phyloP scores from a whole-genome alignment of 2,888 invertebrate genomes.

The Aproaerema taeniolella region DNA sequence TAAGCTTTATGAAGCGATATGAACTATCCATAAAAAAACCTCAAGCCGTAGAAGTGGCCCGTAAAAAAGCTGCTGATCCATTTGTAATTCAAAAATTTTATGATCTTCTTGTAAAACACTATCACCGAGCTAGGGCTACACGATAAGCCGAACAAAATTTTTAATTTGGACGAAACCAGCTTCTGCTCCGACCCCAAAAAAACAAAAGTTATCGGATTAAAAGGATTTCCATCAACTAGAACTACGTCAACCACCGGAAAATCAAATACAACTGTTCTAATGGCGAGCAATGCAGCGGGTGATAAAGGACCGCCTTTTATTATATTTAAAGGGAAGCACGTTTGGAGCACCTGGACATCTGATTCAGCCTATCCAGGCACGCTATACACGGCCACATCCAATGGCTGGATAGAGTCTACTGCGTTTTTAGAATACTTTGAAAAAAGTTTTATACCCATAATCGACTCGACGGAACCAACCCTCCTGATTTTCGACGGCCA shows the following conservation, averaged over 20 bases:
- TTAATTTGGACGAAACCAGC: conserved; percentile 1
- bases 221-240: not conserved
- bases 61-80: not conserved
- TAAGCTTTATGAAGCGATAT: conserved; percentile 28
- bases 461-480: not conserved
- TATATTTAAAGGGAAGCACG: not conserved
- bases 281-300: not conserved
- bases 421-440: not conserved
- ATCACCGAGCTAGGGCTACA: not conserved
- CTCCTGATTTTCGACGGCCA: not conserved
- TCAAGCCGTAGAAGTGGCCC: not conserved
- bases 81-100: not conserved
- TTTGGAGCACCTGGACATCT: not conserved
- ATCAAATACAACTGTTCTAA: not conserved
- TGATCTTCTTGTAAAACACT: not conserved
- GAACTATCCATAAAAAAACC: not conserved
- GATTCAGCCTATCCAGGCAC: not conserved
- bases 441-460: not conserved
- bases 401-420: not conserved
- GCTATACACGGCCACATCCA: not conserved
- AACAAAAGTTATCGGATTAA: not conserved
- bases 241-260: not conserved
- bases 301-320: not conserved
- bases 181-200: not conserved
- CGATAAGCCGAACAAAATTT: not conserved